Conservation (phyloP, 2,113 vertebrate species). For the Podarcis raffonei region DNA sequence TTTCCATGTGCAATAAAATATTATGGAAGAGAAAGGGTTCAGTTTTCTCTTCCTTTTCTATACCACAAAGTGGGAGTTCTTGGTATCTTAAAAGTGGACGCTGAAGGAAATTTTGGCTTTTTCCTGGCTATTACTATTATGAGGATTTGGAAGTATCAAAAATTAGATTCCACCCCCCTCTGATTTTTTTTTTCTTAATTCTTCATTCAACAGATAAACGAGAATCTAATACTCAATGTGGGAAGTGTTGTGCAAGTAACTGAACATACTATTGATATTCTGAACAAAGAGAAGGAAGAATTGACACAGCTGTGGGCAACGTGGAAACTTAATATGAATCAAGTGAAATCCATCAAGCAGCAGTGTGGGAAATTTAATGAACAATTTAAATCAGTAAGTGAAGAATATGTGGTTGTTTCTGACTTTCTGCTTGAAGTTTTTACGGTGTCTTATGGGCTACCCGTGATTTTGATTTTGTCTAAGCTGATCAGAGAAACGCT, state of each 20-base stretch:
- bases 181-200: constrained; percentile 36
- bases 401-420: not conserved
- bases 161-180: not conserved
- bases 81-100: not conserved
- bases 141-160: accelerated
- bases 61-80: not conserved
- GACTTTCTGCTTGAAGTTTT: not conserved
- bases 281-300: constrained; percentile 74
- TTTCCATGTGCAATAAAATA: not conserved
- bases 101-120: not conserved
- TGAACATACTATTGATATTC: constrained; percentile 71
- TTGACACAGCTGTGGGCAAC: constrained; percentile 76
- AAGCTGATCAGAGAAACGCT: no score
- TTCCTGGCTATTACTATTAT: not conserved
- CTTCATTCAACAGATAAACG: constrained; percentile 75
- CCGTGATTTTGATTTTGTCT: not conserved
- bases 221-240: constrained; percentile 71
- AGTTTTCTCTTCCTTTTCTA: not conserved
- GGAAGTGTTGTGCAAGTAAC: constrained; percentile 68
- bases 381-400: constrained; percentile 79
- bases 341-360: constrained; percentile 76
- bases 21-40: not conserved
- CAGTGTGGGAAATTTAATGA: constrained; percentile 82
- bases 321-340: constrained; percentile 75
- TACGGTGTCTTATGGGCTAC: not conserved